Evolutionary conservation across 35 echinoderm and acorn worm genomes (phyloP).

Genomic region (Diadema setosum): DNA sequence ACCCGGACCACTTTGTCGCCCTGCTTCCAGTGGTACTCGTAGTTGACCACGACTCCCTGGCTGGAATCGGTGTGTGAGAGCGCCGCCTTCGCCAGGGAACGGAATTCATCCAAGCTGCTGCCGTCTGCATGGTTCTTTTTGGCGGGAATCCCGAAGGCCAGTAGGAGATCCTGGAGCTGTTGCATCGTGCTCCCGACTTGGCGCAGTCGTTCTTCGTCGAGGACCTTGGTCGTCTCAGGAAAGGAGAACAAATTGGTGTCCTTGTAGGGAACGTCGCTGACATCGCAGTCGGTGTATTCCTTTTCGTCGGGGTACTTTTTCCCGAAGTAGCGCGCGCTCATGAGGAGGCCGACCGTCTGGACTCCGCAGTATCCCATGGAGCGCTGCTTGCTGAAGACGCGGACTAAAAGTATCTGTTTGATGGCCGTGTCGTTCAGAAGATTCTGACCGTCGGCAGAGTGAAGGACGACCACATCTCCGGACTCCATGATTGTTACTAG

Average conservation of each 20-base stretch:
- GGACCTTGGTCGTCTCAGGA: constrained; percentile 4
- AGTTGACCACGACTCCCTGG: constrained; percentile 61
- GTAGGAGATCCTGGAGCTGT: not conserved
- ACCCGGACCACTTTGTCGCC: not conserved
- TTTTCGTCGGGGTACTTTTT: not conserved
- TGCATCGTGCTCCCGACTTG: not conserved
- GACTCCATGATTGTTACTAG: too few relatives aligned
- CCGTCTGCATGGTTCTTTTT: not conserved
- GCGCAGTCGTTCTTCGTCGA: not conserved
- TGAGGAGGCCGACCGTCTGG: constrained; percentile 42
- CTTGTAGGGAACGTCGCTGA: not conserved
- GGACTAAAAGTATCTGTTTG: constrained; percentile 25
- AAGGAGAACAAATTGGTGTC: constrained; percentile 67
- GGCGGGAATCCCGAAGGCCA: not conserved
- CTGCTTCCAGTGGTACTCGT: not conserved
- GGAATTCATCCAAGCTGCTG: constrained; percentile 39
- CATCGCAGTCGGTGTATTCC: not conserved
- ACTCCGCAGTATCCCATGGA: constrained; percentile 66
- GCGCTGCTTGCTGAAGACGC: constrained; percentile 49
- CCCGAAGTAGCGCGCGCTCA: constrained; percentile 62
- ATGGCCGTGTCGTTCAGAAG: not conserved
- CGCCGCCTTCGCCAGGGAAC: constrained; percentile 18
- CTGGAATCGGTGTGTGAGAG: constrained; percentile 30
- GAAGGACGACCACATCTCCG: too few relatives aligned
- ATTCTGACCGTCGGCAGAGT: too few relatives aligned